Conservation (phyloP, 1,140 invertebrate species). For the Leptinotarsa defecta region DNA sequence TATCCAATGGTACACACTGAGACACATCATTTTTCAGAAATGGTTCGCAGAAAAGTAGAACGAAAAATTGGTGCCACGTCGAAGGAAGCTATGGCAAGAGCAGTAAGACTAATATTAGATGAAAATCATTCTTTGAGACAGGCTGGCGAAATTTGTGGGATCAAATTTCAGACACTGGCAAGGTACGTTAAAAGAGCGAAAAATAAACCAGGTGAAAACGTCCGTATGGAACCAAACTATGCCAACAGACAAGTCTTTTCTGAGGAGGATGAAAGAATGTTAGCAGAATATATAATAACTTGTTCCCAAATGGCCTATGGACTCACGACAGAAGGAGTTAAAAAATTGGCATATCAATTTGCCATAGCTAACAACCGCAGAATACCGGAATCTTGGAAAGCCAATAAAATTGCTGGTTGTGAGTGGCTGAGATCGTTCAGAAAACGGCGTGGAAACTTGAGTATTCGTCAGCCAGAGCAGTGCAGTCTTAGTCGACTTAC, state of each 20-base stretch:
- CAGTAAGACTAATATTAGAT: background rate
- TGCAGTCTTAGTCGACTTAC: background rate
- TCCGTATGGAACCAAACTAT: background rate
- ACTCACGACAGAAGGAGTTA: background rate
- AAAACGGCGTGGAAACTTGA: background rate
- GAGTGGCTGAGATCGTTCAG: background rate
- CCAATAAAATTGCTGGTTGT: background rate
- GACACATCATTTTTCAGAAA: background rate
- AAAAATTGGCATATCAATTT: background rate
- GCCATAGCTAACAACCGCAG: background rate
- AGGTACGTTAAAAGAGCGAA: background rate
- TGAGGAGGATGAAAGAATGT: slow-evolving; percentile 2
- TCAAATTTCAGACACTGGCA: slow-evolving; percentile 2
- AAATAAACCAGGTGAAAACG: background rate
- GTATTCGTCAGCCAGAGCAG: background rate
- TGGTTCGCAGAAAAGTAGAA: background rate
- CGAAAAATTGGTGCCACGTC: background rate
- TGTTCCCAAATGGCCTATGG: background rate
- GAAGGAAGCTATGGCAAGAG: background rate
- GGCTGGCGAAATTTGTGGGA: background rate
- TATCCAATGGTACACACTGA: background rate
- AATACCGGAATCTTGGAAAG: slow-evolving; percentile 3
- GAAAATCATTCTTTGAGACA: background rate
- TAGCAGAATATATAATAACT: slow-evolving; percentile 1
- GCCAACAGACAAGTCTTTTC: background rate